Percentiles rank a stretch among this genome's conserved stretches.
Conservation (phyloP, 2,797 vertebrate genomes). For the Clamator glandarius region DNA sequence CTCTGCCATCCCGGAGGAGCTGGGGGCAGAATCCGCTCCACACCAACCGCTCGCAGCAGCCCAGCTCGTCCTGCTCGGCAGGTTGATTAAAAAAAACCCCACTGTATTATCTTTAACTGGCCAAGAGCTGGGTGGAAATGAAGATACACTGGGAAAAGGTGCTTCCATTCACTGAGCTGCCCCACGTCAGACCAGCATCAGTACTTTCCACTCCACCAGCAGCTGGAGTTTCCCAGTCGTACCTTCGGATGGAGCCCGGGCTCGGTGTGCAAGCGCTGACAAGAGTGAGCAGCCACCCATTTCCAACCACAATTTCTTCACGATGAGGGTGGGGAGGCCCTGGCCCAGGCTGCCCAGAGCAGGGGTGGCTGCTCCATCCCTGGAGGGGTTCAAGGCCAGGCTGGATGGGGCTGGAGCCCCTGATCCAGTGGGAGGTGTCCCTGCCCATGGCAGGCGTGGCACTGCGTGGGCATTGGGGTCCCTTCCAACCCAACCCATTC, state of each 20-base stretch:
- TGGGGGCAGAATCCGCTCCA: too few species aligned
- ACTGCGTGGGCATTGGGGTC: too few species aligned
- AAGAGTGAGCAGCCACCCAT: accelerated
- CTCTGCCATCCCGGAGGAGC: not conserved
- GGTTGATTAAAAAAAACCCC: too few species aligned
- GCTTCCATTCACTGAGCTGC: not conserved
- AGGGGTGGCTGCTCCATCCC: too few species aligned
- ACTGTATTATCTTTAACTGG: not conserved
- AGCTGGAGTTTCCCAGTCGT: accelerated
- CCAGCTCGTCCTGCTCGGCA: not conserved
- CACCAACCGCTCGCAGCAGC: accelerated
- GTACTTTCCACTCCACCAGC: accelerated
- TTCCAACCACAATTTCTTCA: not conserved
- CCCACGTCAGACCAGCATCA: accelerated
- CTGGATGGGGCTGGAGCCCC: too few species aligned
- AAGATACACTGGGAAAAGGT: not conserved
- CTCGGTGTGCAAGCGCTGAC: accelerated
- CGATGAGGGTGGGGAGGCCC: too few species aligned
- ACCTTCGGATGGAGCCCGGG: not conserved
- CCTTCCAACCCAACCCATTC: too few species aligned
- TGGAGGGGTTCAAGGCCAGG: too few species aligned
- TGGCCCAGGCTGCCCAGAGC: too few species aligned
- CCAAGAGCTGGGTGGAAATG: not conserved
- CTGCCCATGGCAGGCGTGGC: too few species aligned
- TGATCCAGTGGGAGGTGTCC: too few species aligned